These are phyloP conservation scores for Danio rerio DNA, from an alignment of 2,113 vertebrate genomes.

Conservation along the genomic window GRCz12tu NC_133185.1:28007001-28007500, in stretches of 20 bases:
- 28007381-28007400: neutral
- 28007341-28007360: slow-evolving; percentile 11
- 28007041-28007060: slow-evolving; percentile 8
- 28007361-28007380: neutral
- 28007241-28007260: neutral
- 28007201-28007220: slow-evolving; percentile 1
- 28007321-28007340: neutral
- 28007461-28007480: no score
- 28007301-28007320: neutral
- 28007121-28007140: neutral
- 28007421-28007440: neutral
- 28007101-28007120: neutral
- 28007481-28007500: no score
- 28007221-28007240: neutral
- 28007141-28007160: neutral
- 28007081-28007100: neutral
- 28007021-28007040: neutral
- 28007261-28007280: neutral
- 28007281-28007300: neutral
- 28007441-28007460: no score
- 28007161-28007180: neutral
- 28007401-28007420: neutral
- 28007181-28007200: neutral
- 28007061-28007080: neutral
- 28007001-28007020: neutral